Evolutionary conservation across 1,140 invertebrate genomes (phyloP).

Genomic region (Melitaea cinxia): DNA sequence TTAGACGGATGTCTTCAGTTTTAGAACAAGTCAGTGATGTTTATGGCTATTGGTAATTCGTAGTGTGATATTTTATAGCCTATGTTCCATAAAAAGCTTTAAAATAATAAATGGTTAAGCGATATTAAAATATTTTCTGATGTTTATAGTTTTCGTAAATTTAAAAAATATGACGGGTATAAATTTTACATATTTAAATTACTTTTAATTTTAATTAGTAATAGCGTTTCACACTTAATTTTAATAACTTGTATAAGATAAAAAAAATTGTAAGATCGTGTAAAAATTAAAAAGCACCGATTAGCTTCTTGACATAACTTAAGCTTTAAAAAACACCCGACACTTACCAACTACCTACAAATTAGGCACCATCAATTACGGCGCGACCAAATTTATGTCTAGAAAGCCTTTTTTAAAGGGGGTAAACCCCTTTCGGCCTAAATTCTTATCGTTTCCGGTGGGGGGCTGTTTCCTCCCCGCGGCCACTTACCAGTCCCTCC

Average conservation of each 20-base stretch:
- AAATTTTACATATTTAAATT: not conserved
- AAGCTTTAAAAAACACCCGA: not conserved
- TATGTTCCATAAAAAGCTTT: too few relatives aligned
- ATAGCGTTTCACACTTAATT: not conserved
- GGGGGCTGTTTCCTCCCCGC: slow-evolving; percentile 20
- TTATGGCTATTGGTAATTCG: too few relatives aligned
- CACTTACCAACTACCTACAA: slow-evolving; percentile 8
- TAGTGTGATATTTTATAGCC: too few relatives aligned
- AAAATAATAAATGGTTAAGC: too few relatives aligned
- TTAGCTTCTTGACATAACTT: not conserved
- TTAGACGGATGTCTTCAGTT: too few relatives aligned
- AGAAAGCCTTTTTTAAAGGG: slow-evolving; percentile 22
- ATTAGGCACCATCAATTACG: slow-evolving; percentile 27
- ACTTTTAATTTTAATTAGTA: not conserved
- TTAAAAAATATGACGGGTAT: too few relatives aligned
- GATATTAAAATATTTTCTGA: too few relatives aligned
- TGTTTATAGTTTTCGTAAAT: too few relatives aligned
- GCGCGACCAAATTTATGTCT: slow-evolving; percentile 15
- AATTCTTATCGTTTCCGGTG: slow-evolving; percentile 35
- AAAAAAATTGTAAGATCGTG: not conserved
- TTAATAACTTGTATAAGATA: not conserved
- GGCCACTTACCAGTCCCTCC: slow-evolving; percentile 26
- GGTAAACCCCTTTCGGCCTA: slow-evolving; percentile 31
- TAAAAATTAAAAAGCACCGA: not conserved
- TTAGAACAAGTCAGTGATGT: too few relatives aligned